These are phyloP conservation scores for Hypsopygia costalis DNA, from an alignment of 2,888 invertebrate genomes.

Conservation along the genomic window DNA sequence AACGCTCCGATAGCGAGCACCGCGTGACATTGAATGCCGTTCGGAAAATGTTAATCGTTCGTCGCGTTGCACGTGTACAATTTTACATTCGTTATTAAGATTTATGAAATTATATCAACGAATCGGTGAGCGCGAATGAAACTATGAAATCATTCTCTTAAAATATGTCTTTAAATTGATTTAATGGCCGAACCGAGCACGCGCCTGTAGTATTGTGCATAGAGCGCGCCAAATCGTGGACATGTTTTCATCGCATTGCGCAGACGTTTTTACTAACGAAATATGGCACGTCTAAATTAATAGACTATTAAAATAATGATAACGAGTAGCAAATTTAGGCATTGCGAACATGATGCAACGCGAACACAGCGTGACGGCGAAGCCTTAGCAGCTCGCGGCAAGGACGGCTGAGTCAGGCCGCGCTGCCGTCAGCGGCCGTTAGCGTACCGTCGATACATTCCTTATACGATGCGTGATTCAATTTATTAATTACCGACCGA, in stretches of 20 bases:
- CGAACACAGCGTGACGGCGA: slow-evolving; percentile 26
- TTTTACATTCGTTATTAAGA: not conserved
- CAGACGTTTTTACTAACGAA: not conserved
- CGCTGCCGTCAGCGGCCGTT: slow-evolving; percentile 40
- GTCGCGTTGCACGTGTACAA: not conserved
- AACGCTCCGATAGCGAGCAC: not conserved
- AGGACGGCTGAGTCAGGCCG: slow-evolving; percentile 49
- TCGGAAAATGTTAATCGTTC: not conserved
- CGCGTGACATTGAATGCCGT: not conserved
- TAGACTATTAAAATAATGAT: not conserved
- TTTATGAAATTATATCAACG: not conserved
- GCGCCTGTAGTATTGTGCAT: slow-evolving; percentile 7
- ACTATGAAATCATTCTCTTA: slow-evolving; percentile 4
- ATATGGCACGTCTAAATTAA: not conserved
- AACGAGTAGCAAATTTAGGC: not conserved
- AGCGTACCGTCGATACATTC: slow-evolving; percentile 35
- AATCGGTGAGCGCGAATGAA: not conserved
- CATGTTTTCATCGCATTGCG: slow-evolving; percentile 1
- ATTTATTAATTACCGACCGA: slow-evolving; percentile 9
- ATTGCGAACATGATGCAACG: slow-evolving; percentile 24
- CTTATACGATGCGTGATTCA: slow-evolving; percentile 31
- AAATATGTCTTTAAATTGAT: slow-evolving; percentile 2
- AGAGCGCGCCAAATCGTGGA: slow-evolving; percentile 4
- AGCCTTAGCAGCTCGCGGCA: slow-evolving; percentile 40
- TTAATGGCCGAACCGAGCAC: slow-evolving; percentile 1